Base-by-base conservation (phyloP, 2,888 invertebrate genomes). In the Spodoptera picta region DNA sequence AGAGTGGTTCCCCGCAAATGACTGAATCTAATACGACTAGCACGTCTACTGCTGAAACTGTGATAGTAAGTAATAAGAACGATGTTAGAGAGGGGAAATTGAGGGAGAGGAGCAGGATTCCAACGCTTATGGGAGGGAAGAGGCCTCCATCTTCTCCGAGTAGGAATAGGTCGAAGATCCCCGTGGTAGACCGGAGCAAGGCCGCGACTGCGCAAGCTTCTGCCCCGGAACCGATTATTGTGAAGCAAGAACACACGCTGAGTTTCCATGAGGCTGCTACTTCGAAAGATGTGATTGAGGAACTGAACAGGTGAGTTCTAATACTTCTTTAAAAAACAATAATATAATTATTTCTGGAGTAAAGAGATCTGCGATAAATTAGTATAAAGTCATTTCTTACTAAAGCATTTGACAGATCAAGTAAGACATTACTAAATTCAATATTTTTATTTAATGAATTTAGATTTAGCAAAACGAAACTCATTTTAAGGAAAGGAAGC, bases 211-310 rank as follows among this genome's bases (percentile, higher is more conserved):
- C 83, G 58, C 87, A 87, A 75, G 61, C 75, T 2, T 74, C 85
- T 4, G 69, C 78, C 7, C 85, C 90, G 10, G 93, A 93, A 48
- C 85, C 92, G 10, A 92, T 95, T 56, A 95, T 95, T 47, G 91
- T 95, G 23, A 92, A 91, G 74, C 95, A 94, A 77, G 96, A 96
- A 63, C 93, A 96, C 78, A 96, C 95, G 9, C 88, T 96, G 64
- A 96, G 96, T 89, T 97, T 97, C 83, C 97, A 96, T 80, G 97
- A 97, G 83, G 95, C 96, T 68, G 96, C 97, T 12, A 96, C 97
- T 44, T 97, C 97, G 48, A 97, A 97, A 84, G 97, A 97, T 85
- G 96, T 97, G 58, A 97, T 97, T 77, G 97, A 97, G 80, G 97
- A 97, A 83, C 92, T 97, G 19, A 97, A 97, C 85, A 95, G 95